These are phyloP conservation scores for Aleiodes testaceus DNA, from an alignment of 2,888 invertebrate species.

Conservation along the genomic window DNA sequence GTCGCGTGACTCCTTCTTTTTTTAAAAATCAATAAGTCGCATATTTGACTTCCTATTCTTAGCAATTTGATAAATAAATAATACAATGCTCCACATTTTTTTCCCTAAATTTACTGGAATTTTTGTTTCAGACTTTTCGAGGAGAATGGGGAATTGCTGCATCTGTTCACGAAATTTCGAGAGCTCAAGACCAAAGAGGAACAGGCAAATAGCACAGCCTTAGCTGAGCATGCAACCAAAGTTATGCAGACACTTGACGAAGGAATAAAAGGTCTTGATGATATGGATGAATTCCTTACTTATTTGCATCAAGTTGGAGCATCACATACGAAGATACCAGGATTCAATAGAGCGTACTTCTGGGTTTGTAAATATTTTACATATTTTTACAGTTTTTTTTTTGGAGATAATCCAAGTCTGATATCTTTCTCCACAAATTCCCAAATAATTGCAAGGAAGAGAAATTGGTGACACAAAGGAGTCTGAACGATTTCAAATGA, in stretches of 20 bases:
- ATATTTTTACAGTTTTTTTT: background rate
- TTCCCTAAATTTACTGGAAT: background rate
- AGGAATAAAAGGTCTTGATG: constrained; percentile 89
- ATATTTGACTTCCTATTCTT: constrained; percentile 32
- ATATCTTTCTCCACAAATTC: too few species aligned
- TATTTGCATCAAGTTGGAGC: constrained; percentile 89
- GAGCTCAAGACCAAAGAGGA: constrained; percentile 86
- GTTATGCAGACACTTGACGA: constrained; percentile 94
- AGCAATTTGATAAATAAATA: constrained; percentile 7
- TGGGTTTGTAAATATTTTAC: constrained; percentile 80
- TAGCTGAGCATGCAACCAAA: constrained; percentile 90
- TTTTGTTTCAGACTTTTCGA: constrained; percentile 83
- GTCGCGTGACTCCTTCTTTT: constrained; percentile 20
- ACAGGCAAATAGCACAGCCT: constrained; percentile 85
- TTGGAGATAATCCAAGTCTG: too few species aligned
- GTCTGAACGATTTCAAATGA: background rate
- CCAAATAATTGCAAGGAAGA: too few species aligned
- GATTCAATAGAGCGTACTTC: constrained; percentile 90
- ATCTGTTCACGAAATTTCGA: constrained; percentile 87
- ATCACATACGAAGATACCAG: constrained; percentile 87
- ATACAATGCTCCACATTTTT: background rate
- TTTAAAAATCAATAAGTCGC: constrained; percentile 17
- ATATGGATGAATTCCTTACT: constrained; percentile 88
- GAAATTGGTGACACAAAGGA: background rate
- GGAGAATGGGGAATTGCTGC: constrained; percentile 85